A percentile compares a stretch with the other conserved stretches of the same genome.
Conservation (phyloP, 2,888 invertebrate genomes). For the Epinotia brunnichana region DNA sequence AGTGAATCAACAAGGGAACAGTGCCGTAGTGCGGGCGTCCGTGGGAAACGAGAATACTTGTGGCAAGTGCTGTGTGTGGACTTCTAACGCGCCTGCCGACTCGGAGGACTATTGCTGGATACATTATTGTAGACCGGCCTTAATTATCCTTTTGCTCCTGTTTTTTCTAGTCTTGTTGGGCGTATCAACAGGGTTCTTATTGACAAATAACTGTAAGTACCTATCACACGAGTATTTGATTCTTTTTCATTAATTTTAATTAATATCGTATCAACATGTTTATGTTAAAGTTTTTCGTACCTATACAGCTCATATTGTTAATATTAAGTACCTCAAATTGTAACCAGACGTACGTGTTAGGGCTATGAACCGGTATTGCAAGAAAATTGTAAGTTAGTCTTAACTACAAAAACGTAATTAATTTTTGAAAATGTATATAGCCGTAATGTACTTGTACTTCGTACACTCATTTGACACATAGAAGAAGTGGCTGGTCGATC, state of each 20-base stretch:
- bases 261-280: too few species aligned
- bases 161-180: constrained; percentile 83
- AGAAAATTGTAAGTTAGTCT: too few species aligned
- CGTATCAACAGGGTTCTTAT: constrained; percentile 82
- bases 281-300: too few species aligned
- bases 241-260: not conserved
- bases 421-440: too few species aligned
- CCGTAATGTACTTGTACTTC: too few species aligned
- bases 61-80: constrained; percentile 71
- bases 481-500: too few species aligned
- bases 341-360: too few species aligned
- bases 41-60: constrained; percentile 62
- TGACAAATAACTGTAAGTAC: constrained; percentile 85
- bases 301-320: too few species aligned
- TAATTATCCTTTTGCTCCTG: constrained; percentile 79
- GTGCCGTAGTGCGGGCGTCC: constrained; percentile 73
- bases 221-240: constrained; percentile 24
- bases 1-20: constrained; percentile 81
- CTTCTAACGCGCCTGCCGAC: constrained; percentile 68
- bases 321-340: too few species aligned
- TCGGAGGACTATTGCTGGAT: constrained; percentile 82
- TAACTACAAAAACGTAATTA: too few species aligned
- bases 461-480: too few species aligned
- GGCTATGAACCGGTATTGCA: too few species aligned
- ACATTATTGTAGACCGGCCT: constrained; percentile 81